Percentiles rank a stretch among this genome's conserved stretches.
These are phyloP conservation scores for Andrena dorsata DNA, from an alignment of 2,888 invertebrate genomes.

Conservation along the genomic window DNA sequence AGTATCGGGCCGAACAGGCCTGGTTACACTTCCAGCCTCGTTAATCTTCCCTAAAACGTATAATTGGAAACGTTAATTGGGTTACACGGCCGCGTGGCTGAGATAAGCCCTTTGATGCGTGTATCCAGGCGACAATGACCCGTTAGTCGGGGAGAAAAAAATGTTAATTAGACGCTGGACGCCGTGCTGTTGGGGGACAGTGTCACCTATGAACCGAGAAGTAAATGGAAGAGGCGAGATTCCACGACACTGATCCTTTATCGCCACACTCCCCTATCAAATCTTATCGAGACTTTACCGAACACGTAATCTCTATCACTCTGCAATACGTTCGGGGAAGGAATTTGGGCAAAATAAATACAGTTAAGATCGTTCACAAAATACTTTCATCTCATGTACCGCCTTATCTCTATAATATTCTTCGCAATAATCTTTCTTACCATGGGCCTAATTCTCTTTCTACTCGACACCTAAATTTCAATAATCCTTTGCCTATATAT, in stretches of 20 bases:
- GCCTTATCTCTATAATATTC: too few relatives aligned
- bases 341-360: not conserved
- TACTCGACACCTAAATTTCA: too few relatives aligned
- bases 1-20: conserved; percentile 14
- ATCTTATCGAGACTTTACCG: too few relatives aligned
- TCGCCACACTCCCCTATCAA: not conserved
- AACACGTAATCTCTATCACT: too few relatives aligned
- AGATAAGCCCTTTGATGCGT: conserved; percentile 45
- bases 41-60: conserved; percentile 54
- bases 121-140: conserved; percentile 27
- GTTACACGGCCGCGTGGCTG: conserved; percentile 22
- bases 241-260: conserved; percentile 1
- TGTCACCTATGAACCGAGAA: conserved; percentile 12
- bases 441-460: too few relatives aligned
- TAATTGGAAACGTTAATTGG: conserved; percentile 54
- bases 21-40: conserved; percentile 37
- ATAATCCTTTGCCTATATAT: too few relatives aligned
- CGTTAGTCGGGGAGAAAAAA: conserved; percentile 37
- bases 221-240: not conserved
- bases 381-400: too few relatives aligned
- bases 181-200: not conserved
- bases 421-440: too few relatives aligned
- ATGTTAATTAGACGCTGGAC: conserved; percentile 39
- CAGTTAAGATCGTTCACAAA: too few relatives aligned
- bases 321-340: too few relatives aligned